Base-by-base conservation (phyloP, 2,888 invertebrate species). In the Trachelus troglodyta region DNA sequence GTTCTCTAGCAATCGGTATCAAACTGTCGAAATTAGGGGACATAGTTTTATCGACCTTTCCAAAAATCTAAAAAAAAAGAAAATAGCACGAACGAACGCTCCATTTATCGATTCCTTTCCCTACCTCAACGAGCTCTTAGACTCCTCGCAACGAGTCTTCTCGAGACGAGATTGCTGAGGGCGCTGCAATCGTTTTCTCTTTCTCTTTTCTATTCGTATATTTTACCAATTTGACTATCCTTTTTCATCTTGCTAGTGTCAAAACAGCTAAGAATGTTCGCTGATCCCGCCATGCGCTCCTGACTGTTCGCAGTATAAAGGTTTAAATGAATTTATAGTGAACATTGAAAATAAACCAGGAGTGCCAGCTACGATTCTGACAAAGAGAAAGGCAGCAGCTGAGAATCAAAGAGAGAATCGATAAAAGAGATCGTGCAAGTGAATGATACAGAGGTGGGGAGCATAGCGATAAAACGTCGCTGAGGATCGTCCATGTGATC, bases 151-250 rank as follows among this genome's bases (percentile, higher is more conserved):
- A 56, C 56, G 56, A 56, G 56, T 9, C 56, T 56, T 69, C 79
- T 73, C 76, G 78, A 79, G 75, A 80, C 73, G 74, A 74, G 75
- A 73, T 74, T 75, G 77, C 40, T 35, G 77, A 81, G 77, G 74
- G 78, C 73, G 79, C 75, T 79, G 76, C 75, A 35, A 73, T 40
- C 34, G 34, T 76, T 37, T 33, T 76, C 35, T 31, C 37, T 31
- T 69, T 34, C 34, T 15, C 71, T 15, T 73, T 69, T 37, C 35
- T 71, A 69, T 71, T 69, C 37, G n/a, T 75, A 31, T 34, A 74
- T 34, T 56, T 56, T 56, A 56, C 56, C 23, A 56, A 56, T 9
- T 23, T 23, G 9, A 23, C 56, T 23, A 15, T 56, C 23, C 9
- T 56, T 56, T 15, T 15, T 23, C 56, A 23, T 56, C 1, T 56